Evolutionary conservation across 2,113 vertebrate genomes (phyloP).

Genomic region (Aegithalos caudatus): DNA sequence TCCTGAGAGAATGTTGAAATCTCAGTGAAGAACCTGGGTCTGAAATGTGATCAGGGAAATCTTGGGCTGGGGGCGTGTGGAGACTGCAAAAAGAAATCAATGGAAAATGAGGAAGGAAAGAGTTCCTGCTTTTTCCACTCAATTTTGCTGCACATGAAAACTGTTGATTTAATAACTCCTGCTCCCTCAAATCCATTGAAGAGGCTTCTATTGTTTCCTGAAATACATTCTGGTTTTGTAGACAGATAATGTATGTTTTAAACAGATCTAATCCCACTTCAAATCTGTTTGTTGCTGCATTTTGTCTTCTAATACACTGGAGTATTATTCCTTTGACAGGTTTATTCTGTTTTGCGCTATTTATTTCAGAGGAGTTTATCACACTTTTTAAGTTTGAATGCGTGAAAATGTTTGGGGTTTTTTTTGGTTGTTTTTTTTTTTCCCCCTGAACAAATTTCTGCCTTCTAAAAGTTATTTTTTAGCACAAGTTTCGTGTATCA

Average conservation of each 20-base stretch:
- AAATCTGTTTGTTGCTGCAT: constrained; percentile 54
- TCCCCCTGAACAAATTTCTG: not conserved
- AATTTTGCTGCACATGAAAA: not conserved
- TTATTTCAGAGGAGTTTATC: constrained; percentile 50
- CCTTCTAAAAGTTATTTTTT: constrained; percentile 8
- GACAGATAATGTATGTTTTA: constrained; percentile 53
- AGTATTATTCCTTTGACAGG: constrained; percentile 64
- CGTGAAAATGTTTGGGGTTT: not conserved
- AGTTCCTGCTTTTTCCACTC: not conserved
- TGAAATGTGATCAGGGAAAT: not conserved
- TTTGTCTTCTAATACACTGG: constrained; percentile 44
- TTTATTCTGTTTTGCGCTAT: constrained; percentile 59
- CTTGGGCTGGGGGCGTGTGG: fast-evolving
- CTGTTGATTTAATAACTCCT: not conserved
- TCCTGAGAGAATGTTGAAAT: not conserved
- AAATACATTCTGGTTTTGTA: constrained; percentile 3
- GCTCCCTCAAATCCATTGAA: not conserved
- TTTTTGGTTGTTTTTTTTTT: not conserved
- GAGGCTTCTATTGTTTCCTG: constrained; percentile 14
- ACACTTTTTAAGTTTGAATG: constrained; percentile 7
- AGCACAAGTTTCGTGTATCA: not conserved
- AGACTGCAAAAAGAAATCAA: not conserved
- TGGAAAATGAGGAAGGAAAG: not conserved
- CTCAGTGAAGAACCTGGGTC: not conserved
- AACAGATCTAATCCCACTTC: constrained; percentile 53